A percentile compares a stretch with the other conserved stretches of the same genome.
These are phyloP conservation scores for Candoia aspera DNA, from an alignment of 2,113 vertebrate genomes.

Conservation along the genomic window DNA sequence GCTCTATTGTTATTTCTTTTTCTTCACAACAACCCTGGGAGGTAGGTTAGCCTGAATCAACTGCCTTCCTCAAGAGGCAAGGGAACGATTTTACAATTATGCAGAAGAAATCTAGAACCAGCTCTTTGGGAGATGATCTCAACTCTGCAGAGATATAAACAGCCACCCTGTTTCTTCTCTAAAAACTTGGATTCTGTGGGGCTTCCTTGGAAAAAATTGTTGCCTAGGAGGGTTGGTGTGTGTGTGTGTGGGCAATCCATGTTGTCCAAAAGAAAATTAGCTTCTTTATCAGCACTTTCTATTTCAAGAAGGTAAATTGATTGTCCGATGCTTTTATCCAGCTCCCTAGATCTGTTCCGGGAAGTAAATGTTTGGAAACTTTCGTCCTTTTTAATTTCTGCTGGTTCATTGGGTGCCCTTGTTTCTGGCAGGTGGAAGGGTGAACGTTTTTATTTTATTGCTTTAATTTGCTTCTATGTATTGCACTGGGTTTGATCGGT, in stretches of 20 bases:
- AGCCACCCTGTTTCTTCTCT: not conserved
- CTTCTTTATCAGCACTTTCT: conserved; percentile 42
- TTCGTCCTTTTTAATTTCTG: conserved; percentile 31
- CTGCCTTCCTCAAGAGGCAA: not conserved
- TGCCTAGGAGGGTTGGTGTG: not conserved
- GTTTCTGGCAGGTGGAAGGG: conserved; percentile 43
- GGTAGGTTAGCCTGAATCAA: not conserved
- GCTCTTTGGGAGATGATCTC: not conserved
- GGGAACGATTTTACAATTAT: no score
- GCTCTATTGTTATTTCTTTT: no score
- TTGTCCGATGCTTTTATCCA: conserved; percentile 55
- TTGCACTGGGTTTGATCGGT: conserved; percentile 39
- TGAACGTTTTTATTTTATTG: not conserved
- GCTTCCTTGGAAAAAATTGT: not conserved
- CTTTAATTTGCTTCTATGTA: conserved; percentile 10
- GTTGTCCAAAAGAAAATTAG: not conserved
- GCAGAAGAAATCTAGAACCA: not conserved
- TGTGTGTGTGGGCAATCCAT: not conserved
- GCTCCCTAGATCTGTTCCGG: conserved; percentile 43
- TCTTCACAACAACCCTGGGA: not conserved
- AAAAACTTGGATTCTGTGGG: not conserved
- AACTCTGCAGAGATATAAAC: not conserved
- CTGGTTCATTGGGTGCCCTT: conserved; percentile 42
- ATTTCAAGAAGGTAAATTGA: conserved; percentile 57
- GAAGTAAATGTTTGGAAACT: conserved; percentile 19